These are phyloP conservation scores for Chironomus riparius DNA, from an alignment of 2,888 invertebrate species.

Conservation along the genomic window DNA sequence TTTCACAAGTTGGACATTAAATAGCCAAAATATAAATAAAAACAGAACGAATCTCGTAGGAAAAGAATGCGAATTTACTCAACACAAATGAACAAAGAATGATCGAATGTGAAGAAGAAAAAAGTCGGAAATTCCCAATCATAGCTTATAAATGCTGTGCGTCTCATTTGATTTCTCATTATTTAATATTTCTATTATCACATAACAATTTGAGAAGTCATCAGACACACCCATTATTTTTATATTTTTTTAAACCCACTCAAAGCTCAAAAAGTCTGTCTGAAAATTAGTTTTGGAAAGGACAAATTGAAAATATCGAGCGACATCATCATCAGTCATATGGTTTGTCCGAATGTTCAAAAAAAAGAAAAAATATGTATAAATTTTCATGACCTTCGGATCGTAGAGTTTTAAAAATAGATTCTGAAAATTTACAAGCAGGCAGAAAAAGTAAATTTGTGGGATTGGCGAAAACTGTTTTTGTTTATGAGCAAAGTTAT, in stretches of 20 bases:
- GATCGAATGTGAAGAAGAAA: neutral
- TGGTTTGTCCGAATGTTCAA: neutral
- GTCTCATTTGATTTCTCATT: neutral
- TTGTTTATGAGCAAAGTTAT: neutral
- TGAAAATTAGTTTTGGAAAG: too few relatives aligned
- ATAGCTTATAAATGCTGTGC: neutral
- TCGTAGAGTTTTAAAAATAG: neutral
- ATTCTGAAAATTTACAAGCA: neutral
- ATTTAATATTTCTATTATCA: neutral
- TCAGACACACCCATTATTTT: neutral
- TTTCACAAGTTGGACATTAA: neutral
- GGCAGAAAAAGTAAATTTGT: neutral
- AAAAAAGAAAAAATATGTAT: too few relatives aligned
- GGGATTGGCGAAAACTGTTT: neutral
- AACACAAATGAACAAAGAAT: neutral
- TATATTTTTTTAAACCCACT: neutral
- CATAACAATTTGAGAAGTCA: neutral
- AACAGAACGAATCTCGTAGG: neutral
- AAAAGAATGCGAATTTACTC: neutral
- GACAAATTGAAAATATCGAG: neutral
- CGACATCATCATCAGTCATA: neutral
- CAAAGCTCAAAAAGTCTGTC: neutral
- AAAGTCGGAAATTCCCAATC: neutral
- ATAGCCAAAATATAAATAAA: neutral
- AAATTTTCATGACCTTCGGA: neutral